A percentile compares a stretch with the other conserved stretches of the same genome.
These are phyloP conservation scores for Hydriomena furcata DNA, from an alignment of 2,888 invertebrate species.

Conservation along the genomic window DNA sequence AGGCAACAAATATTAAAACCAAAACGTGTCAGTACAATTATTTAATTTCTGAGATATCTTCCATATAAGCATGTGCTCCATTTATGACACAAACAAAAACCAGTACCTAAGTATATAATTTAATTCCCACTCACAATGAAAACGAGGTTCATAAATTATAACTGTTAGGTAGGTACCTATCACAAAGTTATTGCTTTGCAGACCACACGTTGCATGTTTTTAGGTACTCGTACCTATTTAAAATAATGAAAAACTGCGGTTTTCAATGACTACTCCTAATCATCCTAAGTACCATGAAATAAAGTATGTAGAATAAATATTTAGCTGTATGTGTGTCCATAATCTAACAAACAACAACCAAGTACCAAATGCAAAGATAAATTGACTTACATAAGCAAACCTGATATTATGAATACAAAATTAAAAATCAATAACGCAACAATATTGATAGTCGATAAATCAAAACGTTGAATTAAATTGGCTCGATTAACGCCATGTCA, in stretches of 20 bases:
- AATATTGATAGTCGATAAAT: conserved; percentile 47
- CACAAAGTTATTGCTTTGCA: conserved; percentile 6
- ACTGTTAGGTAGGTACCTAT: conserved; percentile 1
- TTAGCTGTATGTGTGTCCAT: no score
- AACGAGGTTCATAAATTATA: conserved; percentile 26
- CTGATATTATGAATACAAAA: no score
- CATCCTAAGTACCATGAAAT: no score
- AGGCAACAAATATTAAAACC: conserved; percentile 23
- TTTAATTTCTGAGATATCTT: conserved; percentile 26
- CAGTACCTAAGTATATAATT: conserved; percentile 32
- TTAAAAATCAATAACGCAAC: conserved; percentile 32
- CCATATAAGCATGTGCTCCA: conserved; percentile 39
- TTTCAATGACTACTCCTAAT: no score
- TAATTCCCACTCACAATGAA: conserved; percentile 34
- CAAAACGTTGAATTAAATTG: conserved; percentile 47
- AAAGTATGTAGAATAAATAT: no score
- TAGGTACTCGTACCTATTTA: neutral
- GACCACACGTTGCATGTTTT: conserved; percentile 16
- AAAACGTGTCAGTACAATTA: conserved; percentile 19
- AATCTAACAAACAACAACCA: no score
- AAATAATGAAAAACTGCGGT: neutral
- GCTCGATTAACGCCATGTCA: conserved; percentile 53
- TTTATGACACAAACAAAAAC: conserved; percentile 37
- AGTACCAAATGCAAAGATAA: no score
- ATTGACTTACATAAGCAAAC: no score